Percentiles rank a stretch among this genome's conserved stretches.
These are phyloP conservation scores for Coregonus suidteri DNA, from an alignment of 2,797 vertebrate genomes.

Conservation along the genomic window DNA sequence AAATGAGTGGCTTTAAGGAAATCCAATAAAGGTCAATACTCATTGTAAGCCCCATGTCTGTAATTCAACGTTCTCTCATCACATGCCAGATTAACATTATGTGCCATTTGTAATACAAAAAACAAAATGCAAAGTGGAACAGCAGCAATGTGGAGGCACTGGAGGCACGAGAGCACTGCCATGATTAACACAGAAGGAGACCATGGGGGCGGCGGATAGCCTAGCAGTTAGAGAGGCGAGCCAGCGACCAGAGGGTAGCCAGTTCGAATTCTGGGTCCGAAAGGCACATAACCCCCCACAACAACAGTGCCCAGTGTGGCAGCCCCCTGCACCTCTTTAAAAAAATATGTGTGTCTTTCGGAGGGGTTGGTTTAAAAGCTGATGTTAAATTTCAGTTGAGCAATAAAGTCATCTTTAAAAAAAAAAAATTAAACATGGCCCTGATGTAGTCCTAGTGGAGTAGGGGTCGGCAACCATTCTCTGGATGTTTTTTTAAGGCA, in stretches of 20 bases:
- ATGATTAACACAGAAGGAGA: neutral
- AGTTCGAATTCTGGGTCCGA: too few species aligned
- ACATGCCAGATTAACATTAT: slow-evolving; percentile 81
- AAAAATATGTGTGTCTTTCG: too few species aligned
- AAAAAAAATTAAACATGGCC: neutral
- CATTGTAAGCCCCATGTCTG: slow-evolving; percentile 66
- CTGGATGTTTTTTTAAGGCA: neutral
- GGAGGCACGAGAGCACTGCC: neutral
- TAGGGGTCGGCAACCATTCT: slow-evolving; percentile 42
- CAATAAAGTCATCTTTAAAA: too few species aligned
- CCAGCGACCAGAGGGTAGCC: too few species aligned
- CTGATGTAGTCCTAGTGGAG: slow-evolving; percentile 48
- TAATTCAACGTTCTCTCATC: slow-evolving; percentile 78
- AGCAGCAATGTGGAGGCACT: slow-evolving; percentile 37
- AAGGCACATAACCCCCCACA: too few species aligned
- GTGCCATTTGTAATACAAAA: slow-evolving; percentile 79
- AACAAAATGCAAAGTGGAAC: slow-evolving; percentile 77
- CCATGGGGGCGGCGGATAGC: too few species aligned
- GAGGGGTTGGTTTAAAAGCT: too few species aligned
- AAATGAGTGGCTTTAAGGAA: slow-evolving; percentile 69
- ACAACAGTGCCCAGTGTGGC: too few species aligned
- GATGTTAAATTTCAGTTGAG: too few species aligned
- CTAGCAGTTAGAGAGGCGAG: too few species aligned
- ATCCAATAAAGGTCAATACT: slow-evolving; percentile 78
- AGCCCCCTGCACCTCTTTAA: too few species aligned